Base-by-base conservation (phyloP, 2,113 vertebrate genomes). In the Brienomyrus brachyistius region DNA sequence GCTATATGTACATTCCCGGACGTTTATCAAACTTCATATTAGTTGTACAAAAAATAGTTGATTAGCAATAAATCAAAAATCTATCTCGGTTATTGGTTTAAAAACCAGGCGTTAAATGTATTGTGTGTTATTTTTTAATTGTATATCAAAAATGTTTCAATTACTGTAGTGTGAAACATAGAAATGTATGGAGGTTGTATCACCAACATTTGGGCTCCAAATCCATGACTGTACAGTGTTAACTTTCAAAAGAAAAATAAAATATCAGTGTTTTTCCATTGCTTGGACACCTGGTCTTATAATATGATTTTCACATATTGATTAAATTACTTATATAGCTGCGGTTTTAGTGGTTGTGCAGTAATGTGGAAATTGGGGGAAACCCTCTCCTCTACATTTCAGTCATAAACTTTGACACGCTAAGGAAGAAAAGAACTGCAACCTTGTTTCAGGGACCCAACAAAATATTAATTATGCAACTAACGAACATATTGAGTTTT, bases 321-420 rank as follows among this genome's bases (percentile, higher is more conserved):
- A 93, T 91, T 94, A 91, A 94, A 94, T 93, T 93, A 90, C 90
- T 92, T 89, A 83, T 93, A 91, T 92, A 93, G 90, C 90, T 89
- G 83, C 90, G 87, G 90, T 93, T 94, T 95, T 95, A 92, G 93
- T 93, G 89, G 52, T 90, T 88, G 62, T 86, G 85, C 45, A 89
- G 90, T 87, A 91, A 82, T 50, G 90, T 92, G 92, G 91, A 90
- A 66, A 77, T 86, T 90, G 88, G 56, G 82, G 89, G 88, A 31
- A 87, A 84, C 89, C 40, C 59, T 83, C 52, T 17, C 40, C 31
- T 52, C 40, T 50, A 47, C 86, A 56, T 90, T 88, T 62, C 17
- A 88, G 21, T 66, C 51, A 48, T 48, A 35, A 83, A 83, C 19
- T 54, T 48, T 83, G 2, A 48, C 31, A 31, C 48, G 27, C 21